Conservation (phyloP, 2,888 invertebrate genomes). For the Sericinus montela region DNA sequence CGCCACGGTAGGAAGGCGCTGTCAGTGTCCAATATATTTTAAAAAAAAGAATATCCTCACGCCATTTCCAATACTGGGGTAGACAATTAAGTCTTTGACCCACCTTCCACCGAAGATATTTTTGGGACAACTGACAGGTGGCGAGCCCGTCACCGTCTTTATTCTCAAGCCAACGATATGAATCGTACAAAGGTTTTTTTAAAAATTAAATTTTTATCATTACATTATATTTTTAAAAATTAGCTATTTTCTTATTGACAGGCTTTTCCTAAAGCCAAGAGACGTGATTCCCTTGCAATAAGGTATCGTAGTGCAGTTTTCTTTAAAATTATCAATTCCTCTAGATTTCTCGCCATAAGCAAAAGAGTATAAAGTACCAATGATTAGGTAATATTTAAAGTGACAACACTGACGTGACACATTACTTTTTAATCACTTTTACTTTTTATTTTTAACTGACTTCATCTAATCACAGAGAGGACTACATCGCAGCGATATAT, state of each 20-base stretch:
- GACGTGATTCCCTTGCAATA: slow-evolving; percentile 51
- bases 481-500: neutral
- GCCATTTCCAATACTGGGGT: no score
- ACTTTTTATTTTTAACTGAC: neutral
- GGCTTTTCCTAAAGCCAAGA: slow-evolving; percentile 43
- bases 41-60: no score
- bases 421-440: neutral
- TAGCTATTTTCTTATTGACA: slow-evolving; percentile 49
- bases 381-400: neutral
- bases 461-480: neutral
- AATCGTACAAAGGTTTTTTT: no score
- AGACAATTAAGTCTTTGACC: no score
- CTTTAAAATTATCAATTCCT: slow-evolving; percentile 55
- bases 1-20: no score
- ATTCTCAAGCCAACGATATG: no score
- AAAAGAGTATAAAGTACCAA: neutral
- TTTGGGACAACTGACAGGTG: no score
- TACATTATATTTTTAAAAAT: slow-evolving; percentile 38
- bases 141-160: no score
- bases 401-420: neutral
- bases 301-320: slow-evolving; percentile 51
- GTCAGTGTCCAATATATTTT: no score
- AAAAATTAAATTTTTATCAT: slow-evolving; percentile 49
- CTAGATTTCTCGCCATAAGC: slow-evolving; percentile 58
- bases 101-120: no score